Conservation (phyloP, 2,888 invertebrate genomes). For the Parnassius smintheus region DNA sequence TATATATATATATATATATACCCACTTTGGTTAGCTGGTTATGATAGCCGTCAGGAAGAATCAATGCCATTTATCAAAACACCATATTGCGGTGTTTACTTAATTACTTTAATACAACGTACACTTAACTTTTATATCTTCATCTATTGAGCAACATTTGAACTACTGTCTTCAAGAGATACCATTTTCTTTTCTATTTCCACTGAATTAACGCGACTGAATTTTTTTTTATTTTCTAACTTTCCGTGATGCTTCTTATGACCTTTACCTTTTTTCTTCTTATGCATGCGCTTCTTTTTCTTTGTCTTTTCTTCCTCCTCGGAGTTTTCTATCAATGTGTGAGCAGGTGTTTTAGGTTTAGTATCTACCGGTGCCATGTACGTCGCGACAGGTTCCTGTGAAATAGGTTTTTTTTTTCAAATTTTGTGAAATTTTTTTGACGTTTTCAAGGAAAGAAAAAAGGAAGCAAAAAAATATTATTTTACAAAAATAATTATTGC, state of each 20-base stretch:
- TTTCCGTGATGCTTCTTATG: slow-evolving; percentile 52
- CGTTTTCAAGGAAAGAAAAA: too few species aligned
- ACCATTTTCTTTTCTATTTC: slow-evolving; percentile 54
- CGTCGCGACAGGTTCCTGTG: slow-evolving; percentile 54
- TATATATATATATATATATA: too few species aligned
- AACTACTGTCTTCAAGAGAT: slow-evolving; percentile 59
- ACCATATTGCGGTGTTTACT: neutral
- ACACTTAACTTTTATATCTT: too few species aligned
- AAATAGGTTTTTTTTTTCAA: neutral
- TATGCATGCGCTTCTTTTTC: slow-evolving; percentile 52
- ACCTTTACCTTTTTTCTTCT: slow-evolving; percentile 49
- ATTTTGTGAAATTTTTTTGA: too few species aligned
- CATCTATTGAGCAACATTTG: slow-evolving; percentile 22
- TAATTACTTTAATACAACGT: neutral
- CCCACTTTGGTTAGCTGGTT: too few species aligned
- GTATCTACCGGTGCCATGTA: slow-evolving; percentile 68
- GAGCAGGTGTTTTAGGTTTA: slow-evolving; percentile 37
- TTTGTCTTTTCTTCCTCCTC: slow-evolving; percentile 40
- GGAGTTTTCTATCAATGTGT: slow-evolving; percentile 21
- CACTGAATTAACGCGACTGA: slow-evolving; percentile 46
- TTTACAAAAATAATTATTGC: too few species aligned
- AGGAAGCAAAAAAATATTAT: too few species aligned
- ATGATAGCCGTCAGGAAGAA: neutral
- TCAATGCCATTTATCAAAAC: slow-evolving; percentile 15
- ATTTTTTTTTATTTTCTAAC: slow-evolving; percentile 50